Base-by-base conservation (phyloP, 2,113 vertebrate species). In the Scolopax mira region DNA sequence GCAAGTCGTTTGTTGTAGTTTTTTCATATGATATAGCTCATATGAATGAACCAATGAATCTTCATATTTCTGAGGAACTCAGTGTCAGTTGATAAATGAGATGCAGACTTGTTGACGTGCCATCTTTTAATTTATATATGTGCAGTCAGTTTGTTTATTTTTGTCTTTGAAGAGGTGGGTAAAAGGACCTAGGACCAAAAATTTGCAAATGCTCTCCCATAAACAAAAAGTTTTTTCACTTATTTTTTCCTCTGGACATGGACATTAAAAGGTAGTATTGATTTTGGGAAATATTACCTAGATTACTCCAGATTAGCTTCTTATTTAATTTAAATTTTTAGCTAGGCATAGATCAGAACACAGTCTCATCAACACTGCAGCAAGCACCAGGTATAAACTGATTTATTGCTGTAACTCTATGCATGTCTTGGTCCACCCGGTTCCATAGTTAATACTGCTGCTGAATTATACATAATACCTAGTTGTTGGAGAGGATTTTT, bases 21-120 rank as follows among this genome's bases (percentile, higher is more conserved):
- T 97, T 88, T 93, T 89, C 7, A 70, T 95, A 78, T 90, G 85
- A 72, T 95, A 85, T 13, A 95, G 88, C 57, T 96, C 92, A 82
- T 92, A 74, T 91, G 16, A 54, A 54, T 30, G 52, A 96, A 58
- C 17, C 42, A 96, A 89, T 42, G 42, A 94, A 90, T 91, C 89
- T 81, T 73, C 88, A 93, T 17, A 85, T 95, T 73, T 97, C 90
- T 54, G 88, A 92, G 60, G 91, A 97, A 31, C 71, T 89, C 16
- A 88, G 66, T 90, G 82, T 54, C 60, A 94, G 21, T 3, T 83
- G 61, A 79, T 85, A 95, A 83, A 85, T 61, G 46, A 93, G 52
- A 95, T 42, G 77, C 27, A 91, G 78, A 94, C 31, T 73, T 75
- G 60, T 10, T 90, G 18, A 96, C 88, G 14, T 22, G 8, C 19